Evolutionary conservation across 2,888 invertebrate genomes (phyloP).

Genomic region (Apodemia zela): DNA sequence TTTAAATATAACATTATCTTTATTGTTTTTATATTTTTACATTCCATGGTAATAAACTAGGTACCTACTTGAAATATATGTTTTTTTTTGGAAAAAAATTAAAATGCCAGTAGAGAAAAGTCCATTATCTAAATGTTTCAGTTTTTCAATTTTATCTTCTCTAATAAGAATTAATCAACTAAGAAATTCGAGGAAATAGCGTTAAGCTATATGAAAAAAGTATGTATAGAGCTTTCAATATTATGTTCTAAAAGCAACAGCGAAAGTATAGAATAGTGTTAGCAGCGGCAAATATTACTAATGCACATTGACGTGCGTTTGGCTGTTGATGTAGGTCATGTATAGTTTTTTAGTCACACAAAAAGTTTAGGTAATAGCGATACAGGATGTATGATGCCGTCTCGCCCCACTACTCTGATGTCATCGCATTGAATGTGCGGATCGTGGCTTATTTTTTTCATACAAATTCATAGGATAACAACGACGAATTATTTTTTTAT

Average conservation of each 20-base stretch:
- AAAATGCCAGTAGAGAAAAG: too few species aligned
- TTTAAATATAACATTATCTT: too few species aligned
- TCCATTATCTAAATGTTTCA: too few species aligned
- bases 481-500: not conserved
- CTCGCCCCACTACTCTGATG: constrained; percentile 42
- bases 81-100: too few species aligned
- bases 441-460: constrained; percentile 1
- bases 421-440: not conserved
- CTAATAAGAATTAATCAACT: too few species aligned
- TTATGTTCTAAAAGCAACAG: not conserved
- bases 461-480: not conserved
- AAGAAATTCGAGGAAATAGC: too few species aligned
- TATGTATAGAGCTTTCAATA: too few species aligned
- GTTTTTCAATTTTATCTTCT: too few species aligned
- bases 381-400: constrained; percentile 31
- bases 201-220: too few species aligned
- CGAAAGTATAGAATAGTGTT: not conserved
- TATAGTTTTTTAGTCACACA: constrained; percentile 48
- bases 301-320: constrained; percentile 26
- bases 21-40: too few species aligned
- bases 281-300: constrained; percentile 12
- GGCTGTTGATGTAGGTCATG: constrained; percentile 71
- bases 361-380: constrained; percentile 49
- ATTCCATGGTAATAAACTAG: too few species aligned
- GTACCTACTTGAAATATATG: too few species aligned